Evolutionary conservation across 2,797 vertebrate species (phyloP).

Genomic region (Coregonus sp.): DNA sequence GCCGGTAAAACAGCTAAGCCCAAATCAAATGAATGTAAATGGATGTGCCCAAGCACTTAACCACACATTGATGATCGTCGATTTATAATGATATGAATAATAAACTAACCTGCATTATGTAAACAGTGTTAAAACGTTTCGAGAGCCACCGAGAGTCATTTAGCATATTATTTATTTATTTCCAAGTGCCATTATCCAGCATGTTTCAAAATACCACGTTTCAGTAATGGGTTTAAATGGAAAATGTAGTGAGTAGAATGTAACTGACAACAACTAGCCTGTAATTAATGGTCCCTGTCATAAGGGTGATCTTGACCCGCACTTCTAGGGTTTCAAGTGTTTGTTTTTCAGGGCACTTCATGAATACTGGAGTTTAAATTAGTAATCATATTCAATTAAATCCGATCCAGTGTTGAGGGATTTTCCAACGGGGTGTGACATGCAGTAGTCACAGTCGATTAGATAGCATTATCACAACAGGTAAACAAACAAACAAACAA

Average conservation of each 20-base stretch:
- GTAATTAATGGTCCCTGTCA: conserved; percentile 57
- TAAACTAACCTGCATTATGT: conserved; percentile 27
- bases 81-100: conserved; percentile 36
- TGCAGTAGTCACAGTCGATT: neutral
- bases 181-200: conserved; percentile 21
- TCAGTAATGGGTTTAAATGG: conserved; percentile 46
- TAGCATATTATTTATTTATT: conserved; percentile 26
- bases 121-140: conserved; percentile 25
- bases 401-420: neutral
- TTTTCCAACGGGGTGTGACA: neutral
- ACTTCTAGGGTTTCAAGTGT: conserved; percentile 59
- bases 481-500: neutral
- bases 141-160: conserved; percentile 19
- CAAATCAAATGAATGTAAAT: conserved; percentile 31
- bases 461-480: neutral
- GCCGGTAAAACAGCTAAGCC: neutral
- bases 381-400: conserved; percentile 64
- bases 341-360: conserved; percentile 62
- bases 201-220: conserved; percentile 45
- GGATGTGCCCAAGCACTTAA: conserved; percentile 15
- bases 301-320: conserved; percentile 52
- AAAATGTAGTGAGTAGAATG: conserved; percentile 28
- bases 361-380: conserved; percentile 45
- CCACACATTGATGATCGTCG: conserved; percentile 23
- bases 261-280: conserved; percentile 45